Conservation (phyloP, 2,113 vertebrate species). For the Sciurus niger region DNA sequence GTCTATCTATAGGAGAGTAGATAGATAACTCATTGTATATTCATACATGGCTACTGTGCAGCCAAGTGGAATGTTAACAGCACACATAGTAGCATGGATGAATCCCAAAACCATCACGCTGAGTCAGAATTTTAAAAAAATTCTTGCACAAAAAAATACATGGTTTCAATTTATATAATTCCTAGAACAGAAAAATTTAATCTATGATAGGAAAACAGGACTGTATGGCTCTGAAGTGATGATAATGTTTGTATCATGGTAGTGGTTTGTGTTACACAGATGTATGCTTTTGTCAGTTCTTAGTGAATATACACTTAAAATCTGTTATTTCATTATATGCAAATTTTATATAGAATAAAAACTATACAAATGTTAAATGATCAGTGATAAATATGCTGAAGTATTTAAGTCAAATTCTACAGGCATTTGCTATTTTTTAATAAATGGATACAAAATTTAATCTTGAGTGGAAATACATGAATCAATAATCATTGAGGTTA, state of each 20-base stretch:
- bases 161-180: neutral
- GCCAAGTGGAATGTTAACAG: neutral
- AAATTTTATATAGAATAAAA: neutral
- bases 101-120: neutral
- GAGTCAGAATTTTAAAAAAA: neutral
- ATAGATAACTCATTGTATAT: neutral
- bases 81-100: too few species aligned
- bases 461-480: neutral
- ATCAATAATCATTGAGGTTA: neutral
- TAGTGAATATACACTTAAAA: neutral
- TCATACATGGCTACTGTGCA: neutral
- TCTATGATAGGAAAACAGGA: neutral
- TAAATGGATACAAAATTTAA: neutral
- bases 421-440: neutral
- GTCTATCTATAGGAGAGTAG: neutral
- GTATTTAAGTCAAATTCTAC: neutral
- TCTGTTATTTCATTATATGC: neutral
- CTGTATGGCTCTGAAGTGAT: neutral
- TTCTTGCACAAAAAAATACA: neutral
- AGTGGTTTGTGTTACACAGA: neutral
- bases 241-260: neutral
- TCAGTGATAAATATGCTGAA: neutral
- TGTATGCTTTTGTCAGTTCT: neutral
- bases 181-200: neutral
- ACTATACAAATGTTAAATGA: neutral